Base-by-base conservation (phyloP, 2,113 vertebrate genomes). In the Laticauda colubrina region DNA sequence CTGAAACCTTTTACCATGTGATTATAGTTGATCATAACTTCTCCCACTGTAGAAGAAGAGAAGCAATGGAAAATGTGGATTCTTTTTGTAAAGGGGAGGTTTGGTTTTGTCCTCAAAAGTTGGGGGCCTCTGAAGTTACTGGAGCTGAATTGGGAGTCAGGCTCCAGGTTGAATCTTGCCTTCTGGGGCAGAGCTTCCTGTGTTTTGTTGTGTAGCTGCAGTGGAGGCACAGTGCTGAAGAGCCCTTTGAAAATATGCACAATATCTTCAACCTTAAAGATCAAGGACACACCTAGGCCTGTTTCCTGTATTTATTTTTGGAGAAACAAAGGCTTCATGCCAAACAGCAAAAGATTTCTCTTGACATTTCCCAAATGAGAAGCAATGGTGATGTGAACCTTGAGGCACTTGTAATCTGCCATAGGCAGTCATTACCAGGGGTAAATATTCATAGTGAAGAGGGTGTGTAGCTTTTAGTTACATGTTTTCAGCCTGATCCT, bases 261-360 rank as follows among this genome's bases (percentile, higher is more conserved):
- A 96, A 96, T 97, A 95, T 96, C 87, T 64, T 93, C 96, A 96
- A 96, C 96, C 96, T 97, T 94, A 96, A 96, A 23, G 5, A 95
- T 87, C 43, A 6, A 92, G 96, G 96, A 96, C 96, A 94, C 97
- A 96, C 96, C 97, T 96, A 97, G 95, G 94, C 96, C 94, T 61
- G 92, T 95, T 97, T 97, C 97, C 97, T 97, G 97, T 97, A 39
- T 97, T 97, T 97, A 95, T 97, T 94, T 95, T 95, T 94, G 94
- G 93, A 91, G 94, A 96, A 96, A 90, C 94, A 15, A 11, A 92
- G 23, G 91, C 93, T 91, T 94, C 91, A 39, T 39, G 39, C n/a
- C 34, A 9, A 48, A 57, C 8, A 29, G 10, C 61, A 48, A 89
- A 89, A 51, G 34, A 34, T 56, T 85, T 85, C n/a, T 89, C 20